A percentile compares a stretch with the other conserved stretches of the same genome.
phyloP scores from a whole-genome alignment of 2,888 invertebrate genomes.

The Apamea epomidion region DNA sequence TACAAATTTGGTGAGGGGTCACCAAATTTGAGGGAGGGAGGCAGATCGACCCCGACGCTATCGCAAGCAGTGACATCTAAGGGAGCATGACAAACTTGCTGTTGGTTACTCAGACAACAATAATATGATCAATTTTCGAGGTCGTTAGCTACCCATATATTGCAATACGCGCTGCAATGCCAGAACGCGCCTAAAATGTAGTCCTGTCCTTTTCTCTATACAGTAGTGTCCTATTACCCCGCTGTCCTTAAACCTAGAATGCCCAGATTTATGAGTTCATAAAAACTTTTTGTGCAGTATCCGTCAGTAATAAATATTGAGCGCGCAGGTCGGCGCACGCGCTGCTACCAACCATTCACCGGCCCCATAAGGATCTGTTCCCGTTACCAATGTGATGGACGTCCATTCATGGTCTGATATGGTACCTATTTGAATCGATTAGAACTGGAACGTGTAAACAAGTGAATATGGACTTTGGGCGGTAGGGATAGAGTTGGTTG shows the following conservation, averaged over 20 bases:
- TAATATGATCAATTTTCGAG: not conserved
- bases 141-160: not conserved
- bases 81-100: not conserved
- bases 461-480: accelerated
- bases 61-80: not conserved
- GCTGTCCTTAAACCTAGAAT: slow-evolving; percentile 51
- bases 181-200: not conserved
- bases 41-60: not conserved
- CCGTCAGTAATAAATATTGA: slow-evolving; percentile 53
- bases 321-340: slow-evolving; percentile 26
- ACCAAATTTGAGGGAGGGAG: not conserved
- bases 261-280: slow-evolving; percentile 49
- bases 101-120: not conserved
- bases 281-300: slow-evolving; percentile 46
- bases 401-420: slow-evolving; percentile 53
- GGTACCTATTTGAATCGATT: slow-evolving; percentile 55
- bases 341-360: slow-evolving; percentile 60
- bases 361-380: slow-evolving; percentile 65
- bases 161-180: not conserved
- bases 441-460: not conserved
- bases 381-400: slow-evolving; percentile 68
- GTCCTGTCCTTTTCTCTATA: not conserved
- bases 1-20: no score
- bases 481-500: not conserved
- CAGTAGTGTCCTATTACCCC: slow-evolving; percentile 11